Conservation (phyloP, 2,888 invertebrate species). For the Stegophylla sp. region DNA sequence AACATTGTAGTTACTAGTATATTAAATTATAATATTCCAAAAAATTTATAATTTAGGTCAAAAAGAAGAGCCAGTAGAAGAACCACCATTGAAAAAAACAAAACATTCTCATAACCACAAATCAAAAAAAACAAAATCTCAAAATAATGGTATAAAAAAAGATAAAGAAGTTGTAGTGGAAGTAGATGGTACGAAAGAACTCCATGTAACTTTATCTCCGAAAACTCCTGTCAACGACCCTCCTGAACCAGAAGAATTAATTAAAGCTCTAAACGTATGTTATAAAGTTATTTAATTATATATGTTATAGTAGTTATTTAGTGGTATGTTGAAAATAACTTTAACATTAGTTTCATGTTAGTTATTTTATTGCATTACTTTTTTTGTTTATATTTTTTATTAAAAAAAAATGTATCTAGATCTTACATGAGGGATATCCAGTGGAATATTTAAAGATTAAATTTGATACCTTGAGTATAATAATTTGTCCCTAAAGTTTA, state of each 20-base stretch:
- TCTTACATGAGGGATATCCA: too few relatives aligned
- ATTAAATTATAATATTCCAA: neutral
- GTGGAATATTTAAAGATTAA: too few relatives aligned
- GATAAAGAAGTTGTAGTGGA: constrained; percentile 68
- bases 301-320: too few relatives aligned
- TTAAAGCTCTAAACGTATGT: constrained; percentile 73
- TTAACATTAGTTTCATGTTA: too few relatives aligned
- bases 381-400: too few relatives aligned
- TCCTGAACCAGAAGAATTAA: constrained; percentile 90
- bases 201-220: constrained; percentile 79
- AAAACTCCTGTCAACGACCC: constrained; percentile 83
- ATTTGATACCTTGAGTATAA: too few relatives aligned
- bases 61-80: constrained; percentile 61
- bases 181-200: constrained; percentile 77
- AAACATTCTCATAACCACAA: constrained; percentile 62
- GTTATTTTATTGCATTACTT: too few relatives aligned
- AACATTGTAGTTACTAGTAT: neutral
- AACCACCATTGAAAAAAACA: constrained; percentile 62
- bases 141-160: constrained; percentile 66
- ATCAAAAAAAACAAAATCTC: constrained; percentile 65
- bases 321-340: too few relatives aligned
- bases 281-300: constrained; percentile 44
- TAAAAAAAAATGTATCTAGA: too few relatives aligned
- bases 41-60: constrained; percentile 63
- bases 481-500: too few relatives aligned